Conservation (phyloP, 1,140 invertebrate genomes). For the Hyles euphorbiae region DNA sequence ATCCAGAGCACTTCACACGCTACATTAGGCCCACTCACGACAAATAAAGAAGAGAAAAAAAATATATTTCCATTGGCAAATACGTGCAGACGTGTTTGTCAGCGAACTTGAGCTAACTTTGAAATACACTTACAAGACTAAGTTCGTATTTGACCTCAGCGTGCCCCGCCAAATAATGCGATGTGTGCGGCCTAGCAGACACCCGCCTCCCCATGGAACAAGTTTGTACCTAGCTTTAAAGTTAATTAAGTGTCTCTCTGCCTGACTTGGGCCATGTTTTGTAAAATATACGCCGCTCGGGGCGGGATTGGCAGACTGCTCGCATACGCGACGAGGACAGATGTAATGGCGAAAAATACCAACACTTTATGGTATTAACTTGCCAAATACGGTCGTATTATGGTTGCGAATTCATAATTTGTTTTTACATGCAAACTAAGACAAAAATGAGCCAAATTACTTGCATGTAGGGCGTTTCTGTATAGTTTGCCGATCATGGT, state of each 20-base stretch:
- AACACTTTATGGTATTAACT: too few relatives aligned
- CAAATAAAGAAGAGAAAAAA: constrained; percentile 33
- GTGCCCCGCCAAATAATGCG: constrained; percentile 30
- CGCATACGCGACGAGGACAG: too few relatives aligned
- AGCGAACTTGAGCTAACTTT: constrained; percentile 32
- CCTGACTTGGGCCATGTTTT: constrained; percentile 21
- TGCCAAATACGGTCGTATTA: too few relatives aligned
- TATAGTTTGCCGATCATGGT: too few relatives aligned
- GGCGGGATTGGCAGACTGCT: constrained; percentile 28
- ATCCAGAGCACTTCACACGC: constrained; percentile 22
- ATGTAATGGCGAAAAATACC: too few relatives aligned
- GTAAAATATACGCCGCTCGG: constrained; percentile 28
- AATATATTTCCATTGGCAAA: constrained; percentile 15
- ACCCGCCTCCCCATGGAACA: constrained; percentile 15
- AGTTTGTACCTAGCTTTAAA: constrained; percentile 48
- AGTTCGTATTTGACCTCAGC: constrained; percentile 42
- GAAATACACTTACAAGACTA: constrained; percentile 41
- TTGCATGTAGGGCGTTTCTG: too few relatives aligned
- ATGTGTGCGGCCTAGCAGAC: constrained; percentile 30
- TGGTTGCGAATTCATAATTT: too few relatives aligned
- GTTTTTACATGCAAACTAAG: too few relatives aligned
- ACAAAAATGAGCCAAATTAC: too few relatives aligned
- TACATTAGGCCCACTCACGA: constrained; percentile 29
- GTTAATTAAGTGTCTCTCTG: constrained; percentile 44
- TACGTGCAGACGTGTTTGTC: constrained; percentile 21